Conservation (phyloP, 2,113 vertebrate species). For the Erythrolamprus reginae region DNA sequence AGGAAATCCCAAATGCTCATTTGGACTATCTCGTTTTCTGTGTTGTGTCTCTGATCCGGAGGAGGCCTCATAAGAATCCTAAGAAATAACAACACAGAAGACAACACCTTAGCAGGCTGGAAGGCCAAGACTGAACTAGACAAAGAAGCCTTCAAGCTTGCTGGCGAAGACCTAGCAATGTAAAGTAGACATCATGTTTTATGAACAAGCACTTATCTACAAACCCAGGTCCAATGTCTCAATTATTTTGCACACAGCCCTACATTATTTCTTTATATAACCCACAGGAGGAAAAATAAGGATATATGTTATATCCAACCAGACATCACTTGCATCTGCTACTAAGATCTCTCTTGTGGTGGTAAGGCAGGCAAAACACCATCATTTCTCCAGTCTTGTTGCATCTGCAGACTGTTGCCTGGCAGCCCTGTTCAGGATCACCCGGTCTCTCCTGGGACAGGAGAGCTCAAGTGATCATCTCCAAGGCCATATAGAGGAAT, state of each 20-base stretch:
- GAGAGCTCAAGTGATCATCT: not conserved
- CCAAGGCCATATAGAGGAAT: not conserved
- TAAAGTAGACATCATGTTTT: not conserved
- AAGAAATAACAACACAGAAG: conserved; percentile 15
- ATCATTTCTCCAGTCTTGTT: not conserved
- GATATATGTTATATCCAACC: not conserved
- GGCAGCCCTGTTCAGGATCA: not conserved
- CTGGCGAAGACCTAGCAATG: not conserved
- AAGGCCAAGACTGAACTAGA: not conserved
- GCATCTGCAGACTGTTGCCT: not conserved
- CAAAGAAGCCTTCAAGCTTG: not conserved
- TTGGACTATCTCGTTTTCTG: conserved; percentile 56
- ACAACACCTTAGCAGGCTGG: not conserved
- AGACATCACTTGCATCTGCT: not conserved
- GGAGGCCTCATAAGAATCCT: conserved; percentile 64
- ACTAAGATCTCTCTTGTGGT: not conserved
- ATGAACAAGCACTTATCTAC: not conserved
- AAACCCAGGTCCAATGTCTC: not conserved
- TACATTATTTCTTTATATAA: not conserved
- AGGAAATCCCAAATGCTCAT: conserved; percentile 57
- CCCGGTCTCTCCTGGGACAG: not conserved
- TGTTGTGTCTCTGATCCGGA: conserved; percentile 59
- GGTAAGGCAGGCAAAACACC: not conserved
- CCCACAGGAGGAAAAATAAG: not conserved
- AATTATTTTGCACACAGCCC: not conserved